These are phyloP conservation scores for Gracilinanus agilis DNA, from an alignment of 2,113 vertebrate genomes.

Conservation along the genomic window DNA sequence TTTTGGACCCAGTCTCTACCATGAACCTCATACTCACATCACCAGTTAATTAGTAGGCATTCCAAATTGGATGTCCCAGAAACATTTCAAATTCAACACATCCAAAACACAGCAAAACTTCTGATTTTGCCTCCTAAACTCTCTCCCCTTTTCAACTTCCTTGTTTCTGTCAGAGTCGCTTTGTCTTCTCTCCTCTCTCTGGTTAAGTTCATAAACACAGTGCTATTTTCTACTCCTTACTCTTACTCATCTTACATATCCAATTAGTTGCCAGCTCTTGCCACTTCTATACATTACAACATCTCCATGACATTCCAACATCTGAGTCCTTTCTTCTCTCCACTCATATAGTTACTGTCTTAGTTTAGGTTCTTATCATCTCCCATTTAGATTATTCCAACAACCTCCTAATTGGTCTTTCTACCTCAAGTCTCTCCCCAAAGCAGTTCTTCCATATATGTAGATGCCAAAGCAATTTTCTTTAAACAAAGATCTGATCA, in stretches of 20 bases:
- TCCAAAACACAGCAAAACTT: too few species aligned
- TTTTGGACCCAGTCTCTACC: too few species aligned
- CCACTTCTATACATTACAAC: too few species aligned
- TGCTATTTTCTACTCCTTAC: not conserved
- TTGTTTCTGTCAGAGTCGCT: not conserved
- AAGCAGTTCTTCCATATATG: not conserved
- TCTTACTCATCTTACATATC: not conserved
- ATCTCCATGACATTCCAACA: slow-evolving; percentile 16
- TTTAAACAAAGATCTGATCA: not conserved
- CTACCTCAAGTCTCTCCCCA: too few species aligned
- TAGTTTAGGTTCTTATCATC: not conserved
- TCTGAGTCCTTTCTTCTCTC: not conserved
- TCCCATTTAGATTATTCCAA: not conserved
- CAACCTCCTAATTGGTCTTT: not conserved
- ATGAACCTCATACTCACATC: too few species aligned
- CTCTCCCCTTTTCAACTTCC: too few species aligned
- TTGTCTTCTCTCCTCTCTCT: not conserved
- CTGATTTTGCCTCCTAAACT: too few species aligned
- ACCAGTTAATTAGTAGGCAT: too few species aligned
- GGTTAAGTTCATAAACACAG: not conserved
- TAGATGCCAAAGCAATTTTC: not conserved
- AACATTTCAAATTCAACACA: too few species aligned
- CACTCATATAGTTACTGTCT: not conserved
- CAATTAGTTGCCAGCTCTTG: not conserved
- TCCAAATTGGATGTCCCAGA: not conserved